Evolutionary conservation across 2,888 invertebrate species (phyloP), one percentile per base, ranked within the genome.

Genomic region (Xanthia icteritia): DNA sequence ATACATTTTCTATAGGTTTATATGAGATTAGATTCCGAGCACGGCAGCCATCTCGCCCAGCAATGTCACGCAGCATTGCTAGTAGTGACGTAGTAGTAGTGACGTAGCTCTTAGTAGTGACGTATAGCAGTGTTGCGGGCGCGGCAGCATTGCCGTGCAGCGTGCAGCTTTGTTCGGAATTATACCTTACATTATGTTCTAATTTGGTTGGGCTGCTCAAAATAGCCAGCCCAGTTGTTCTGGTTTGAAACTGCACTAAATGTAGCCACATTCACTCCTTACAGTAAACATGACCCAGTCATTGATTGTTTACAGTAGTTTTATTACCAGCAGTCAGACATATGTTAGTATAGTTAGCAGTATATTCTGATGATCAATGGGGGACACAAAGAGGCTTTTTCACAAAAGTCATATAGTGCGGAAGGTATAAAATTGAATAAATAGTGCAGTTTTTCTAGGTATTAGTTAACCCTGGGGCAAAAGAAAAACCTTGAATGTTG

Each of bases 301-400:
- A 20, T 58, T 54, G 54, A 54, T 83, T 67, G 79, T 83, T 73
- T 79, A 66, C 39, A 78, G 61, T 78, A 74, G 79, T 71, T 82
- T 83, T 78, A 82, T 83, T 82, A 54, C 70, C 70, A 63, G 31
- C 51, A 63, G 27, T n/a, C 58, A 56, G n/a, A 42, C 45, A 60
- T 60, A 66, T 76, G 65, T 76, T 23, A 3, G 63, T 48, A 23
- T 31, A 54, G 27, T 45, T 60, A 60, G 31, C n/a, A 11, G 56
- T 31, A 23, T 27, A 31, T 60, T 45, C 23, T 58, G 42, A 42
- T 56, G 36, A 13, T 15, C 48, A 67, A n/a, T 68, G 23, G 9
- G 11, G 58, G 9, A 31, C 15, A 67, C 48, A 81, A 45, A 58
- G 13, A 0, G n/a, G 23, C 23, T n/a, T 81, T 81, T 68, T 74